A percentile compares a stretch with the other conserved stretches of the same genome.
Evolutionary conservation across 1,140 invertebrate genomes (phyloP).

Genomic region (Phortica variegata): DNA sequence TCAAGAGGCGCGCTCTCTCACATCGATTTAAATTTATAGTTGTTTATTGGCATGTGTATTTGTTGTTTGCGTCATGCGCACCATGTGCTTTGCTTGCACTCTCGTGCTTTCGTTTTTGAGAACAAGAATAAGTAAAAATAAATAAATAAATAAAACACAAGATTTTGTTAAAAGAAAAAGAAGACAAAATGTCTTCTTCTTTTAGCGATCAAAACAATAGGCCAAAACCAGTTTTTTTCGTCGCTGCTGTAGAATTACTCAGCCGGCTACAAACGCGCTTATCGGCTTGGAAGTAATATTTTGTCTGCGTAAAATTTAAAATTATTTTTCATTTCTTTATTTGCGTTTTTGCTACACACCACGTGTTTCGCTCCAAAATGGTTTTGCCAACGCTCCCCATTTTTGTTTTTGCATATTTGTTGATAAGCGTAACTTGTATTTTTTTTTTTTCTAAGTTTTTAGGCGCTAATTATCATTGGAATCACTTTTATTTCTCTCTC

Average conservation of each 20-base stretch:
- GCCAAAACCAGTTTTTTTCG: slow-evolving; percentile 7
- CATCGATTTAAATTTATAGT: too few species aligned
- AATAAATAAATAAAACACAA: not conserved
- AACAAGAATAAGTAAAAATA: not conserved
- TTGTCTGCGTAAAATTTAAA: too few species aligned
- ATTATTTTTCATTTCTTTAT: too few species aligned
- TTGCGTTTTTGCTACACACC: too few species aligned
- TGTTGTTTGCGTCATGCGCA: slow-evolving; percentile 44
- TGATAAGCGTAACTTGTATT: too few species aligned
- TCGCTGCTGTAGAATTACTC: too few species aligned
- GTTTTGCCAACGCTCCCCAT: slow-evolving; percentile 25
- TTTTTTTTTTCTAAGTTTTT: too few species aligned
- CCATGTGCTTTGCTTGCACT: slow-evolving; percentile 45
- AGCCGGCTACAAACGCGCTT: too few species aligned
- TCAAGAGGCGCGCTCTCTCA: too few species aligned
- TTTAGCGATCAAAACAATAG: slow-evolving; percentile 27
- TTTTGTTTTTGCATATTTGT: slow-evolving; percentile 8
- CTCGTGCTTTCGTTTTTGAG: slow-evolving; percentile 8
- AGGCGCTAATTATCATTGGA: too few species aligned
- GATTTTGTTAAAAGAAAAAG: not conserved
- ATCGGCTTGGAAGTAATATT: too few species aligned
- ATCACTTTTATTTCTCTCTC: too few species aligned
- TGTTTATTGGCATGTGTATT: slow-evolving; percentile 10
- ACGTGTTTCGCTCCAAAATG: slow-evolving; percentile 25
- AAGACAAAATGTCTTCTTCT: not conserved